Evolutionary conservation across 1,140 invertebrate species (phyloP), one percentile per base, ranked within the genome.

Genomic region (Drosophila tristis): DNA sequence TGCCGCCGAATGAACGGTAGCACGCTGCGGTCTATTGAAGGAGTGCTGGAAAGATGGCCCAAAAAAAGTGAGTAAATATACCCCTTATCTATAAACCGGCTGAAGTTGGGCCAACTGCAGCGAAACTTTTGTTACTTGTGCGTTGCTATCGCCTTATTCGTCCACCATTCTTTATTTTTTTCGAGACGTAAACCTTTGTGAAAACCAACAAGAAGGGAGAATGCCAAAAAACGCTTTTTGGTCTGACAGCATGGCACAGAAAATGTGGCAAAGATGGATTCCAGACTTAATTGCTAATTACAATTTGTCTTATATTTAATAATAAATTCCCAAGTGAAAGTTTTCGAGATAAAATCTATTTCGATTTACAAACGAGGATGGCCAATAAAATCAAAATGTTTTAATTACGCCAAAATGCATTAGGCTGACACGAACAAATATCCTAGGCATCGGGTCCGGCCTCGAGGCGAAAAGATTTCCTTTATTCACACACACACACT

Each of bases 11-110:
- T n/a, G n/a, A n/a, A n/a, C n/a, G n/a, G n/a, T n/a, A n/a, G n/a
- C n/a, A n/a, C n/a, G n/a, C 57, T 73, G 70, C 35, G 73, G 70
- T 76, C 64, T 48, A 73, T 72, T 72, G 67, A 72, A 45, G 67
- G 70, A 23, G 16, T 16, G 16, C 16, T 16, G 16, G 1, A 16
- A 16, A 16, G 16, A n/a, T 16, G 16, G 16, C 16, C 16, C 0
- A 16, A 16, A 16, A 16, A 16, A 16, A 62, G 43, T 42, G 45
- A 23, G 23, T 23, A 23, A 23, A 23, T 23, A 23, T 23, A 2
- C 4, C 4, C 16, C 4, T 23, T 23, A 23, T 23, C 2, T 2
- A 23, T 23, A 23, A 23, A 23, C 16, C 9, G 43, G n/a, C n/a
- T n/a, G 44, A 11, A 23, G 4, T 23, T 39, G 35, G 63, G 23